Evolutionary conservation across 2,113 vertebrate species (phyloP).

Genomic region (Aegithalos caudatus): DNA sequence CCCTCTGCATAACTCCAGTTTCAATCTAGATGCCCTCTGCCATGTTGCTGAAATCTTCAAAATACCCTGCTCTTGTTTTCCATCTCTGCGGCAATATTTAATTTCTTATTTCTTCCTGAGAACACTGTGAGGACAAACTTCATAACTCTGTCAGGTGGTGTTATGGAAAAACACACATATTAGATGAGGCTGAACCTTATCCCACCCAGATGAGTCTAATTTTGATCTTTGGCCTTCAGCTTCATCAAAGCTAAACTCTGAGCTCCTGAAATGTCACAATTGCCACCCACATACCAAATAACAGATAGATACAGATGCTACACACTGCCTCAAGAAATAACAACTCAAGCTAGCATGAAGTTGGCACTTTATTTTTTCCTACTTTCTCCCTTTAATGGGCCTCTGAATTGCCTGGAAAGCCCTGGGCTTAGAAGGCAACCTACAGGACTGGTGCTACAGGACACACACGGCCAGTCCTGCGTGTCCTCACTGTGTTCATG

Average conservation of each 20-base stretch:
- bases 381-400: background rate
- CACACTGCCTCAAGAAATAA: background rate
- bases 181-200: background rate
- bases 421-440: background rate
- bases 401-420: background rate
- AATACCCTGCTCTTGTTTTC: constrained; percentile 1
- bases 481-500: background rate
- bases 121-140: background rate
- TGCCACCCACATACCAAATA: background rate
- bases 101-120: background rate
- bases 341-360: background rate
- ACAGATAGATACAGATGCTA: background rate
- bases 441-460: rapidly evolving
- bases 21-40: background rate
- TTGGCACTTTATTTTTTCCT: background rate
- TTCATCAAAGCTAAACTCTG: background rate
- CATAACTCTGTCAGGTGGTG: background rate
- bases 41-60: background rate
- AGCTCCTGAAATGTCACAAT: constrained; percentile 19
- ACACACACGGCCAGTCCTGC: rapidly evolving
- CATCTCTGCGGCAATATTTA: background rate
- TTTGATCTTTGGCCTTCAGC: constrained; percentile 14
- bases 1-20: background rate
- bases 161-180: background rate
- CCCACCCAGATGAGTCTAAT: background rate